A percentile compares a stretch with the other conserved stretches of the same genome.
phyloP scores from a whole-genome alignment of 2,888 invertebrate genomes.

The Erynnis tages region DNA sequence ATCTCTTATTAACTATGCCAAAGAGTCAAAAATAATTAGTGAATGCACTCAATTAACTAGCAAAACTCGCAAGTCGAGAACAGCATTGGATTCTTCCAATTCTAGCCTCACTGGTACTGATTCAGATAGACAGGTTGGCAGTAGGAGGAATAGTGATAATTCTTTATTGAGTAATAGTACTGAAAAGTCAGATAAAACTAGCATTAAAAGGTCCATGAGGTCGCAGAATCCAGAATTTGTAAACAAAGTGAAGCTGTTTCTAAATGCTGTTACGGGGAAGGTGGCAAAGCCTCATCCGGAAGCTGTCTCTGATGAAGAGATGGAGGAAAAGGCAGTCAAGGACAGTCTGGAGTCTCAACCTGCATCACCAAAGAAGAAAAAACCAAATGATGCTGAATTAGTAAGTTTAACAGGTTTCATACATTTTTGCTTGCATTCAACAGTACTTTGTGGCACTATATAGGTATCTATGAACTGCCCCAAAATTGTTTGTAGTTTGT shows the following conservation, averaged over 20 bases:
- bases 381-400: constrained; percentile 26
- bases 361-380: constrained; percentile 42
- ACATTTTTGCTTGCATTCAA: no score
- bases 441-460: not conserved
- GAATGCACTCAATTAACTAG: constrained; percentile 80
- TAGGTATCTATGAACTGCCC: not conserved
- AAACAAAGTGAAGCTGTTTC: constrained; percentile 82
- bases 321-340: constrained; percentile 47
- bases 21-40: constrained; percentile 84
- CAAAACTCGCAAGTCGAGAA: constrained; percentile 71
- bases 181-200: constrained; percentile 60
- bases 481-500: not conserved
- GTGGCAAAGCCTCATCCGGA: constrained; percentile 47
- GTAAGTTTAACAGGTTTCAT: constrained; percentile 13
- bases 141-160: constrained; percentile 57
- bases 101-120: constrained; percentile 64
- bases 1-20: constrained; percentile 84
- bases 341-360: constrained; percentile 39
- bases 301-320: constrained; percentile 49
- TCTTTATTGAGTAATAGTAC: constrained; percentile 64
- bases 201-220: constrained; percentile 77
- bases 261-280: constrained; percentile 77
- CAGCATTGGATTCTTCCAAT: constrained; percentile 67
- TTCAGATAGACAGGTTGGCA: constrained; percentile 52
- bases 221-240: constrained; percentile 85